Evolutionary conservation across 53 echinoderm and acorn worm genomes (phyloP), one percentile per base, ranked within the genome.

Genomic region (Temnopleurus reevesii): DNA sequence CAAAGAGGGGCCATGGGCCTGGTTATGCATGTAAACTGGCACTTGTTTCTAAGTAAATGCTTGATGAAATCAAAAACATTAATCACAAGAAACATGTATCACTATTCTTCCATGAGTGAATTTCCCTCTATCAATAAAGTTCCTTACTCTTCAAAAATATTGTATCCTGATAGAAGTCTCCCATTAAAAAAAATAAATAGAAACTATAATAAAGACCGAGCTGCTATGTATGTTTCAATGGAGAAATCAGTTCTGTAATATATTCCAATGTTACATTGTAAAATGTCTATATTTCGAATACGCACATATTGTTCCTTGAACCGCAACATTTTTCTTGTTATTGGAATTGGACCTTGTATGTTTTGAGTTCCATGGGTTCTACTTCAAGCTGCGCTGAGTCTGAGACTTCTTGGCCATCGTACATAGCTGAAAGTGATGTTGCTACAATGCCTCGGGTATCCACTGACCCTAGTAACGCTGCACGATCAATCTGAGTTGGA

Each of bases 281-380:
- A 41, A 71, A 38, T 71, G 71, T 21, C 31, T 24, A 61, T 71
- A 71, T 71, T 41, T 19, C 71, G 41, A 18, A 71, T 4, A 71
- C 5, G 34, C n/a, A n/a, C 71, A 43, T 41, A 41, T 5, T 38
- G 38, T n/a, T 71, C 71, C 41, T 71, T n/a, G n/a, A n/a, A n/a
- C n/a, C 4, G 15, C 17, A 12, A n/a, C 23, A 33, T 34, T 65
- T 65, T 5, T 3, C 3, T 79, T 27, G 79, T 95, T 89, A 99
- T 82, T 96, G 94, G 56, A 99, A 96, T 86, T 96, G 93, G 51
- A 99, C 92, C 45, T 91, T 92, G 36, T 96, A 96, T 66, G 99
- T 94, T 79, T 93, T 96, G 28, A 96, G 58, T 90, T 96, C 96
- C 99, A 96, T 96, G 21, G 93, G 94, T 28, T 96, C 93, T 38